These are phyloP conservation scores for Saturnia pavonia DNA, from an alignment of 2,888 invertebrate genomes.

Conservation along the genomic window DNA sequence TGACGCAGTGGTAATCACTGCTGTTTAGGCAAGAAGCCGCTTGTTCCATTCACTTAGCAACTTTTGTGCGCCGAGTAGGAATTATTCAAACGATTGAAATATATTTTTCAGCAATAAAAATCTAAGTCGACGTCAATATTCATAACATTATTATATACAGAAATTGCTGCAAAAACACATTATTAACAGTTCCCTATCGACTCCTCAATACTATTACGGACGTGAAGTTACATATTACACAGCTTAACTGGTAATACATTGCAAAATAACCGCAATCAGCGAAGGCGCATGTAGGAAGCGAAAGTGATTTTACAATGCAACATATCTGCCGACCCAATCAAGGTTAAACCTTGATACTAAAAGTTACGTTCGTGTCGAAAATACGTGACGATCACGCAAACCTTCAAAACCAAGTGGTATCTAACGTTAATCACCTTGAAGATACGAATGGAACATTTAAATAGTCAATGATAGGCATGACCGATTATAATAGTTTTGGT, in stretches of 20 bases:
- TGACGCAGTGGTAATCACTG: no score
- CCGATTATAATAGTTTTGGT: slow-evolving; percentile 18
- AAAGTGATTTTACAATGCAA: slow-evolving; percentile 8
- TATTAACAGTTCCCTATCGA: not conserved
- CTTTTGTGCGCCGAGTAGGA: no score
- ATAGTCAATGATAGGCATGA: slow-evolving; percentile 10
- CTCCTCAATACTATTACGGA: not conserved
- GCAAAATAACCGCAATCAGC: not conserved
- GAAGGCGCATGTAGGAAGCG: slow-evolving; percentile 5
- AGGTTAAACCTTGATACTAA: slow-evolving; percentile 1
- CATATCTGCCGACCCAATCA: slow-evolving; percentile 11
- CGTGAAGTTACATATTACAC: slow-evolving; percentile 2
- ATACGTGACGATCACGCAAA: not conserved
- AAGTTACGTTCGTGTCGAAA: not conserved
- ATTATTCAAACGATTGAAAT: no score
- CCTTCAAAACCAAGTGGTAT: slow-evolving; percentile 1
- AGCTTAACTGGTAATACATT: slow-evolving; percentile 1
- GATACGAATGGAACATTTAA: slow-evolving; percentile 15
- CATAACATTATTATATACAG: no score
- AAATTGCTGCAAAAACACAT: no score
- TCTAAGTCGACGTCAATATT: no score
- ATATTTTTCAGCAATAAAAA: no score
- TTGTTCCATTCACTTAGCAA: no score
- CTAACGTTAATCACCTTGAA: slow-evolving; percentile 33
- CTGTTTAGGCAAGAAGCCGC: no score